Base-by-base conservation (phyloP, 2,888 invertebrate species). In the Athetis lepigone region DNA sequence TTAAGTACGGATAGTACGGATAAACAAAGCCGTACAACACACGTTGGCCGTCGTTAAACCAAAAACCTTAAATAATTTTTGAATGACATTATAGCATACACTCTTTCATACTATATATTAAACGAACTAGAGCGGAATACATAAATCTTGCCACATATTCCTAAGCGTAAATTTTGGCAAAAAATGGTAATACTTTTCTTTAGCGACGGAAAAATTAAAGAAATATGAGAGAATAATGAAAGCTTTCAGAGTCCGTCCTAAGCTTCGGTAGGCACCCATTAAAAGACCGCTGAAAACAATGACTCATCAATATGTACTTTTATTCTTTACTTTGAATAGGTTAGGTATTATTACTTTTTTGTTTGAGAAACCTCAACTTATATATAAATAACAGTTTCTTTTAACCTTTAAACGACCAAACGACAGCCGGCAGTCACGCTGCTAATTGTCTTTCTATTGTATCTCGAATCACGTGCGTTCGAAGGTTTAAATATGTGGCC, bases 91-190 rank as follows among this genome's bases (percentile, higher is more conserved):
- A 42, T 33, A 72, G n/a, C n/a, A n/a, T n/a, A n/a, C n/a, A n/a
- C n/a, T n/a, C n/a, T n/a, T n/a, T n/a, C 43, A 51, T 52, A 58
- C 40, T 52, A 73, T 52, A 33, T 57, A 52, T 16, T 45, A 58
- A 54, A 54, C 50, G 47, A 40, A 50, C 47, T 36, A 45, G 55
- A 43, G 29, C 45, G 21, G 11, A 51, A 55, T 25, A 51, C 46
- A 75, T 72, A 76, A 58, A 75, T 75, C 72, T 60, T 68, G 54
- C 55, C 50, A 50, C 39, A 62, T 57, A 65, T 62, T 58, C 45
- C 43, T 50, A 39, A 61, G 50, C 55, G 50, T 51, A 51, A 61
- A 70, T 40, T 47, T 50, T 58, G 23, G 27, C 29, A 55, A 60
- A 29, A 46, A 56, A 51, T 60, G 40, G 42, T 61, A 70, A 70